A percentile compares a stretch with the other conserved stretches of the same genome.
Conservation (phyloP, 2,113 vertebrate species). For the Proteles cristata region DNA sequence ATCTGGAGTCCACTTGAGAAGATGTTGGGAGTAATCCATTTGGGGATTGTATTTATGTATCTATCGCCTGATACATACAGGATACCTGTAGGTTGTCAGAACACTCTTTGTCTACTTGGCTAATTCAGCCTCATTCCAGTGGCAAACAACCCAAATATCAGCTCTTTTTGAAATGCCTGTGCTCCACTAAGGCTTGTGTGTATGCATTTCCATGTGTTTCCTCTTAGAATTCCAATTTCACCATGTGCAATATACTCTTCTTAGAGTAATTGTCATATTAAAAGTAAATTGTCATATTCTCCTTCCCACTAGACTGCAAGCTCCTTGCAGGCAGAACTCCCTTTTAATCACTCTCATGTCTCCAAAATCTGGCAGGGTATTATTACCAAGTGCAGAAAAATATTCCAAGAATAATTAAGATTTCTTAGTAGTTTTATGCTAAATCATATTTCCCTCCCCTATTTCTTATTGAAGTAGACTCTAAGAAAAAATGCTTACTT, state of each 20-base stretch:
- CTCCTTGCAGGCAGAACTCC: background rate
- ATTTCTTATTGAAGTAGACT: background rate
- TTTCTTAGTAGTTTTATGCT: background rate
- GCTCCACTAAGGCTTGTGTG: background rate
- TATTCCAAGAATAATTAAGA: background rate
- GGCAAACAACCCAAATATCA: background rate
- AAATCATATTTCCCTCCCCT: background rate
- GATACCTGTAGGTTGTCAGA: fast-evolving
- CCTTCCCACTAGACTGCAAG: background rate
- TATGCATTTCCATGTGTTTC: background rate
- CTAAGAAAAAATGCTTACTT: background rate
- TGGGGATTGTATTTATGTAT: background rate
- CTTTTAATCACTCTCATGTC: background rate
- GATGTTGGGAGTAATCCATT: background rate
- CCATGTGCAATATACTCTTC: background rate
- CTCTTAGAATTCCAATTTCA: background rate
- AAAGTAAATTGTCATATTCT: background rate
- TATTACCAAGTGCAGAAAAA: background rate
- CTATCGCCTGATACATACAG: background rate
- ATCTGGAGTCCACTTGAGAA: background rate
- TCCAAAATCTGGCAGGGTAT: background rate
- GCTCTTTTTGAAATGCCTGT: background rate
- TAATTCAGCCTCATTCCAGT: background rate
- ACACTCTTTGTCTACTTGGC: background rate
- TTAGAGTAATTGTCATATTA: background rate